A percentile compares a stretch with the other conserved stretches of the same genome.
Evolutionary conservation across 2,113 vertebrate species (phyloP).

Genomic region (Peromyscus maniculatus): DNA sequence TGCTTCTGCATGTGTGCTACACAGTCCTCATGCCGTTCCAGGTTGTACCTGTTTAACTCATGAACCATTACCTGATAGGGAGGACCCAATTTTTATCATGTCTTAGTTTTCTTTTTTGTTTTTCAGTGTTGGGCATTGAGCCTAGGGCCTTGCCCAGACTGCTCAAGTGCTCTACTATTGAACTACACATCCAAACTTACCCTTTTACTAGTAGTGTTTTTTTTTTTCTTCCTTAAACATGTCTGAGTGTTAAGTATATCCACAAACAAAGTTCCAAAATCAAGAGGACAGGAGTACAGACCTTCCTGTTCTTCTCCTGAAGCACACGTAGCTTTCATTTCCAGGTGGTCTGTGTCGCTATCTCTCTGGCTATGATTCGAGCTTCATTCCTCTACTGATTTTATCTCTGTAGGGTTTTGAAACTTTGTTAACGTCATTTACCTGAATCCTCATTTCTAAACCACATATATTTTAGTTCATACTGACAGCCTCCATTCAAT

Average conservation of each 20-base stretch:
- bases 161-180: neutral
- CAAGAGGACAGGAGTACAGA: neutral
- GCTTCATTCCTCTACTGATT: neutral
- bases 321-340: neutral
- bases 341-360: too few species aligned
- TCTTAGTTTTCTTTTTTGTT: neutral
- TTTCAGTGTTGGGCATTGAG: neutral
- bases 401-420: neutral
- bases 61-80: neutral
- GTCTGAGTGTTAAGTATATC: neutral
- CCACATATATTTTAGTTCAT: neutral
- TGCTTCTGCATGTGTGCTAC: neutral
- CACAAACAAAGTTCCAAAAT: neutral
- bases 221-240: neutral
- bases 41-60: neutral
- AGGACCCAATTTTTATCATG: neutral
- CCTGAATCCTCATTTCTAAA: slow-evolving; percentile 7
- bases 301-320: neutral
- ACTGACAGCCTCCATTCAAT: neutral
- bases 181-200: neutral
- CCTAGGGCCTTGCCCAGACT: too few species aligned
- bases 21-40: neutral
- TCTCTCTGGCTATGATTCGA: neutral
- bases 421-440: neutral
- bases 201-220: neutral